Conservation (phyloP, 2,113 vertebrate genomes). For the Astatoreochromis straeleni region DNA sequence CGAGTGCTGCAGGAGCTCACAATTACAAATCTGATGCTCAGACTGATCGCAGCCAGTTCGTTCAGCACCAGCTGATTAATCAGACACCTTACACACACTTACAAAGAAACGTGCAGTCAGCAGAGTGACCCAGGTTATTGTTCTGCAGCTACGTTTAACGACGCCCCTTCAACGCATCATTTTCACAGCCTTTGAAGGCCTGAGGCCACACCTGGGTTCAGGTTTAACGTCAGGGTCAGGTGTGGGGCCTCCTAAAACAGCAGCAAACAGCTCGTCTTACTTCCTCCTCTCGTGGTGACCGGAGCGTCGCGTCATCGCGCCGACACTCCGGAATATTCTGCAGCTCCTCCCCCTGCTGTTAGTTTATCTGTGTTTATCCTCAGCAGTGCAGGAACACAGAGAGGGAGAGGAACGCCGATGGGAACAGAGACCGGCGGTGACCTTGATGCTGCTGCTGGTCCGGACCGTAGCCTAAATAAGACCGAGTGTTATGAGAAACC, state of each 20-base stretch:
- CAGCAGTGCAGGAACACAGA: background rate
- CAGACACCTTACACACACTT: background rate
- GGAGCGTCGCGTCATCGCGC: accelerated
- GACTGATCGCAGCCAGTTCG: background rate
- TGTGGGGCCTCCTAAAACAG: background rate
- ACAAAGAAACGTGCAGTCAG: accelerated
- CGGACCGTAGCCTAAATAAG: slow-evolving; percentile 18
- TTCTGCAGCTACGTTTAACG: background rate
- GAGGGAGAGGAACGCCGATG: background rate
- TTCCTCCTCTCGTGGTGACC: background rate
- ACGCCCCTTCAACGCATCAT: background rate
- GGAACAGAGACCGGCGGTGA: background rate
- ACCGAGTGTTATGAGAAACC: slow-evolving; percentile 18
- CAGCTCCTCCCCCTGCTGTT: background rate
- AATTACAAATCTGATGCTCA: background rate
- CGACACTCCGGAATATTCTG: background rate
- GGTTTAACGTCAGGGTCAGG: accelerated
- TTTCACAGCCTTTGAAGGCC: background rate
- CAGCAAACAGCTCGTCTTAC: accelerated
- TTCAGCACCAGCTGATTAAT: background rate
- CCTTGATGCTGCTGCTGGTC: background rate
- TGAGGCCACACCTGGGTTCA: background rate
- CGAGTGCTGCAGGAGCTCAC: accelerated
- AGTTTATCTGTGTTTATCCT: background rate
- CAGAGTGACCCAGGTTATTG: background rate